A percentile compares a stretch with the other conserved stretches of the same genome.
Conservation (phyloP, 2,888 invertebrate species). For the Drosophila rellima region DNA sequence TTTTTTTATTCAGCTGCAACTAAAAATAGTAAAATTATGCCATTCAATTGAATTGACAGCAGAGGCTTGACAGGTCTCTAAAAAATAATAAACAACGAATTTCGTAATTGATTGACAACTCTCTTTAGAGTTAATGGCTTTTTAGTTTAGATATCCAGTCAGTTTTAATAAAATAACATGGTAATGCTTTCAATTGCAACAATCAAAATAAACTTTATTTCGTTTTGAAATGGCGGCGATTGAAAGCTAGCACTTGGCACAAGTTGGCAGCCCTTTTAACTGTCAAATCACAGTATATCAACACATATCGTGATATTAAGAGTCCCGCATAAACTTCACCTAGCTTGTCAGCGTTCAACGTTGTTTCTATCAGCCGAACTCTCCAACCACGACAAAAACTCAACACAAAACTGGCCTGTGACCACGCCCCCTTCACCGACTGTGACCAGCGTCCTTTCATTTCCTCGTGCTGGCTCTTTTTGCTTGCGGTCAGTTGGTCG, state of each 20-base stretch:
- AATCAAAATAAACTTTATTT: background rate
- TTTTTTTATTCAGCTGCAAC: background rate
- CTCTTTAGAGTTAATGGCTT: background rate
- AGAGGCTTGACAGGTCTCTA: background rate
- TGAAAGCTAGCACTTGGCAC: slow-evolving; percentile 1
- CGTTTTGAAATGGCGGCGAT: background rate
- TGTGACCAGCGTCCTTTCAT: slow-evolving; percentile 1
- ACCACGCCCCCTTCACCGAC: background rate
- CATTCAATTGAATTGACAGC: background rate
- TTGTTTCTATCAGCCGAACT: slow-evolving; percentile 39
- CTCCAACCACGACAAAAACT: slow-evolving; percentile 16
- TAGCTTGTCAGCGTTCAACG: slow-evolving; percentile 46
- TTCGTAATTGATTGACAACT: background rate
- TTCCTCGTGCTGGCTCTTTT: slow-evolving; percentile 19
- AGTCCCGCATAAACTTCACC: slow-evolving; percentile 36
- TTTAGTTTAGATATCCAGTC: background rate
- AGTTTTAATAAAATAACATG: background rate
- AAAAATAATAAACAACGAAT: no score
- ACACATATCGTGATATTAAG: slow-evolving; percentile 30
- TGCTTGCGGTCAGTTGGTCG: slow-evolving; percentile 72
- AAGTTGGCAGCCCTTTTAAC: slow-evolving; percentile 19
- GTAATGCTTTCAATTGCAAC: background rate
- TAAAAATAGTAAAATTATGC: background rate
- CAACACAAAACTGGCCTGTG: slow-evolving; percentile 7
- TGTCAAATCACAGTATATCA: slow-evolving; percentile 23